phyloP scores from a whole-genome alignment of 2,797 vertebrate species.

The Micrastur ruficollis region DNA sequence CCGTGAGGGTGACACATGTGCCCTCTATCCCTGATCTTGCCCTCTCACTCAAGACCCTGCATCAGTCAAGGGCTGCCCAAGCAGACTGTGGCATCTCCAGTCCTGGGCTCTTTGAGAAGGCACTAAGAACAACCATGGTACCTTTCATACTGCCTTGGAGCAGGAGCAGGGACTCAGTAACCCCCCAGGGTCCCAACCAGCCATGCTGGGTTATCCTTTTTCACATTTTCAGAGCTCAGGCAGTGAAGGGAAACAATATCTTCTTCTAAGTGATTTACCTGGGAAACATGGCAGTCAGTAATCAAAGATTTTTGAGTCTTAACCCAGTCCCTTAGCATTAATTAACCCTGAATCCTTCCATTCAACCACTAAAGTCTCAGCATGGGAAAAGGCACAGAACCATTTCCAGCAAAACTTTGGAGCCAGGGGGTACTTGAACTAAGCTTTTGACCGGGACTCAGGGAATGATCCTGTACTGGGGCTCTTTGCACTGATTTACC shows the following conservation, averaged over 20 bases:
- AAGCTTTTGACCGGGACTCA: background rate
- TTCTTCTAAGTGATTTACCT: background rate
- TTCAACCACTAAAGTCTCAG: background rate
- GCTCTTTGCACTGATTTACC: background rate
- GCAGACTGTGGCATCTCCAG: background rate
- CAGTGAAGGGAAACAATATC: background rate
- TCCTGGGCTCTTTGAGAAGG: background rate
- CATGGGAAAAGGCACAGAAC: background rate
- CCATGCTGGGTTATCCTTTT: background rate
- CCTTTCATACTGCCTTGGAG: background rate
- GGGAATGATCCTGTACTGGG: background rate
- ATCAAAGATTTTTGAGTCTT: background rate
- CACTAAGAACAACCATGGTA: background rate
- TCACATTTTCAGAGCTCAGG: background rate
- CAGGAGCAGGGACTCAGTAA: background rate
- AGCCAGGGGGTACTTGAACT: background rate
- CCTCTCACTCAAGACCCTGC: background rate
- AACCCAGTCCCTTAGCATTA: background rate
- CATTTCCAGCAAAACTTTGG: background rate
- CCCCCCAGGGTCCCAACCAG: background rate
- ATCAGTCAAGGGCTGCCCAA: background rate
- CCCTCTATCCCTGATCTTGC: background rate
- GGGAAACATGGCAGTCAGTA: background rate
- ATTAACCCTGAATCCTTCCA: background rate
- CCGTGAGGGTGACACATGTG: accelerated